Evolutionary conservation across 2,888 invertebrate genomes (phyloP).

Genomic region (Taenaris catops): DNA sequence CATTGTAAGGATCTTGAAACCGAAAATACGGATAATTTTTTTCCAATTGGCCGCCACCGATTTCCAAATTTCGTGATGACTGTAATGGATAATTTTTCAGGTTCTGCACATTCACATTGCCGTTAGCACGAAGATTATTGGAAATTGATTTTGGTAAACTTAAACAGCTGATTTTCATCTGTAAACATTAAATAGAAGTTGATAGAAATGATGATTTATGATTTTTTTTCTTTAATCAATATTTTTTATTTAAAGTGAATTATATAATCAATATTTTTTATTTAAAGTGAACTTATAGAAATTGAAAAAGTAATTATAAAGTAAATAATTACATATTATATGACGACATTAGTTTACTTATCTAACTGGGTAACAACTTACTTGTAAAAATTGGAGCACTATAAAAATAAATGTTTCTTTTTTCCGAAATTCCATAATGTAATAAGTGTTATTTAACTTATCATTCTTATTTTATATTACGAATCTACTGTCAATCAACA

Average conservation of each 20-base stretch:
- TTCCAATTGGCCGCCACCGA: too few species aligned
- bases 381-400: constrained; percentile 8
- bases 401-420: constrained; percentile 12
- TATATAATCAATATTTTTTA: too few species aligned
- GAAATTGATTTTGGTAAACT: neutral
- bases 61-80: too few species aligned
- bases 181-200: neutral
- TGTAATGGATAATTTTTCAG: too few species aligned
- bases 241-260: too few species aligned
- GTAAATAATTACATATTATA: neutral
- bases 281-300: too few species aligned
- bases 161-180: constrained; percentile 2
- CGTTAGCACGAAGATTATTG: neutral
- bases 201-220: too few species aligned
- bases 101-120: too few species aligned
- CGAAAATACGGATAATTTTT: too few species aligned
- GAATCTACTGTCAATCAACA: constrained; percentile 10
- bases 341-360: neutral
- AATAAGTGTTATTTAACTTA: constrained; percentile 19
- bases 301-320: neutral
- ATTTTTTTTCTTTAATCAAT: too few species aligned
- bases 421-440: constrained; percentile 17
- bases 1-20: too few species aligned
- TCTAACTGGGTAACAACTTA: neutral
- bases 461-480: constrained; percentile 21